Base-by-base conservation (phyloP, 2,888 invertebrate species). In the Monochamus alternatus region DNA sequence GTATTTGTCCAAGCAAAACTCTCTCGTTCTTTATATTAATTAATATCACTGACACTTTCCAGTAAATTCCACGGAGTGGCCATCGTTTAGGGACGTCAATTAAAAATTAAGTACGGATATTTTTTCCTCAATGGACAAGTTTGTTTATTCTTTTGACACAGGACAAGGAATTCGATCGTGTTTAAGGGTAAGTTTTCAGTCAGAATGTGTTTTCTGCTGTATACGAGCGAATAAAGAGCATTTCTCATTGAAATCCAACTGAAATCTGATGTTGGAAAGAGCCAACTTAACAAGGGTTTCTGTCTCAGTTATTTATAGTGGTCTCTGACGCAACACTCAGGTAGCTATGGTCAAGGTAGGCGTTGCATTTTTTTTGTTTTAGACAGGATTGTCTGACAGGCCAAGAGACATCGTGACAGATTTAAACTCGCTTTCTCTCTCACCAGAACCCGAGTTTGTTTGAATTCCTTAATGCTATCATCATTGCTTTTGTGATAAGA, bases 311-410 rank as follows among this genome's bases (percentile, higher is more conserved):
- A 89, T 89, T 88, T 89, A 89, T 88, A 84, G 86, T 85, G 83
- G 86, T 83, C 84, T 85, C 85, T 88, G 87, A 88, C 85, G 88
- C 88, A 88, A 88, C 87, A 87, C 88, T 87, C 89, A 88, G 88
- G 88, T 89, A 89, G 88, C 87, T 83, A 84, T 81, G 86, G 86
- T 86, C 86, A 83, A 87, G 87, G 87, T 88, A 88, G 88, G 88
- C 88, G 88, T 88, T 87, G 86, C 85, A 85, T 87, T 86, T 86
- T n/a, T 86, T 87, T 86, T 87, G 83, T 86, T 87, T 87, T 85
- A 83, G 82, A 84, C 83, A 81, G 84, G 85, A 85, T 85, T 82
- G 86, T 85, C 86, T 86, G 87, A 87, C 87, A 86, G 85, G 82
- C 81, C 81, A 80, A 81, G 84, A 83, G 86, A 86, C 85, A 86